Evolutionary conservation across 2,888 invertebrate species (phyloP).

Genomic region (Galerucella pusilla): DNA sequence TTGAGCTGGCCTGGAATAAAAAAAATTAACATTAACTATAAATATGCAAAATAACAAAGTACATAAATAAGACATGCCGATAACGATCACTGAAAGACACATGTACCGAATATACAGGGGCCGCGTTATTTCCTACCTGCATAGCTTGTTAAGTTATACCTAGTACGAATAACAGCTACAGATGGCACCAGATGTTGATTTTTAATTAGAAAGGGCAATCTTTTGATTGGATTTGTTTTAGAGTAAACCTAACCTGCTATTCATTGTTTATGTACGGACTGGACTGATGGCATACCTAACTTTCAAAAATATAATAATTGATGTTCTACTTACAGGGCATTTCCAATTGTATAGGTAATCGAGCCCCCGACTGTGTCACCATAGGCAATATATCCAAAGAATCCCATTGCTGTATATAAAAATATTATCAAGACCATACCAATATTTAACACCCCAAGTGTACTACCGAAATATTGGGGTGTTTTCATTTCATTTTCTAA

Average conservation of each 20-base stretch:
- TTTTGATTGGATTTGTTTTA: too few species aligned
- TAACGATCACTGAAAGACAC: too few species aligned
- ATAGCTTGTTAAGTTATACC: too few species aligned
- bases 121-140: too few species aligned
- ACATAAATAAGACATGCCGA: too few species aligned
- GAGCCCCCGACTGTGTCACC: conserved; percentile 79
- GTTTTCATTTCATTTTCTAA: conserved; percentile 95
- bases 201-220: too few species aligned
- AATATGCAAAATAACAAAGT: too few species aligned
- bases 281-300: neutral
- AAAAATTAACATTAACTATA: neutral
- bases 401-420: conserved; percentile 89
- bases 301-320: neutral
- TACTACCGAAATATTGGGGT: conserved; percentile 82
- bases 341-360: conserved; percentile 84
- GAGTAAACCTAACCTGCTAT: too few species aligned
- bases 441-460: conserved; percentile 85
- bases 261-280: neutral
- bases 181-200: too few species aligned
- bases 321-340: conserved; percentile 59
- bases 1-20: conserved; percentile 72
- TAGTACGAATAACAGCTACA: too few species aligned
- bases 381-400: conserved; percentile 91
- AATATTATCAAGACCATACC: conserved; percentile 84
- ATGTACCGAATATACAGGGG: too few species aligned